These are phyloP conservation scores for Drosophila stalkeri DNA, from an alignment of 2,888 invertebrate genomes.

Conservation along the genomic window DNA sequence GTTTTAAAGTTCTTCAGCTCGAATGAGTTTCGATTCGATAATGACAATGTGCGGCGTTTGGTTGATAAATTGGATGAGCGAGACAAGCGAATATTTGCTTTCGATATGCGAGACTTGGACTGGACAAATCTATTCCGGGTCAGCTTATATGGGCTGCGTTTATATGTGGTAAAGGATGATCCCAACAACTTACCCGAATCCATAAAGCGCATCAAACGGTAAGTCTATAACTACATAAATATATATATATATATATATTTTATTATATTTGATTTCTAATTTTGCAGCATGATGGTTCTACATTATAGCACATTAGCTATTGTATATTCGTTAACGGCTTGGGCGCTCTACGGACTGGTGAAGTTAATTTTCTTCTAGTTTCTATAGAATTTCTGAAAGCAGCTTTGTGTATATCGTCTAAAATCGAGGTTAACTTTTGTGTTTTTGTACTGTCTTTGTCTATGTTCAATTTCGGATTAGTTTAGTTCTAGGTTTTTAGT, in stretches of 20 bases:
- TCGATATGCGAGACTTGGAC: constrained; percentile 90
- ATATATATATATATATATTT: background rate
- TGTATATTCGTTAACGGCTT: constrained; percentile 73
- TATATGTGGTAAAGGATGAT: constrained; percentile 92
- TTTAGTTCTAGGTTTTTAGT: constrained; percentile 54
- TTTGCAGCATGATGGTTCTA: constrained; percentile 74
- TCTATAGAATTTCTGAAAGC: constrained; percentile 5
- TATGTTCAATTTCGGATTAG: constrained; percentile 48
- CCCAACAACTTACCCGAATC: constrained; percentile 89
- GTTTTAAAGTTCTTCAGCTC: constrained; percentile 92
- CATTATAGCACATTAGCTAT: constrained; percentile 74
- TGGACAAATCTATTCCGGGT: constrained; percentile 87
- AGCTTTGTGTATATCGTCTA: constrained; percentile 3
- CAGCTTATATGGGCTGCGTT: constrained; percentile 91
- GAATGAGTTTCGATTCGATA: constrained; percentile 90
- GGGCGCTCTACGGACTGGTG: constrained; percentile 71
- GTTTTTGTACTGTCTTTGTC: constrained; percentile 16
- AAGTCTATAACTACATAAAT: constrained; percentile 17
- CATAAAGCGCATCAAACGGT: constrained; percentile 88
- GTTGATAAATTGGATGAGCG: constrained; percentile 84
- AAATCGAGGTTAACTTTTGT: constrained; percentile 37
- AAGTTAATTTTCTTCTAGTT: constrained; percentile 69
- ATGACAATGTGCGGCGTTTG: constrained; percentile 87
- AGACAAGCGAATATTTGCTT: constrained; percentile 88
- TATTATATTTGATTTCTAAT: background rate